Evolutionary conservation across 1,140 invertebrate species (phyloP).

Genomic region (Dendroctonus ponderosae): DNA sequence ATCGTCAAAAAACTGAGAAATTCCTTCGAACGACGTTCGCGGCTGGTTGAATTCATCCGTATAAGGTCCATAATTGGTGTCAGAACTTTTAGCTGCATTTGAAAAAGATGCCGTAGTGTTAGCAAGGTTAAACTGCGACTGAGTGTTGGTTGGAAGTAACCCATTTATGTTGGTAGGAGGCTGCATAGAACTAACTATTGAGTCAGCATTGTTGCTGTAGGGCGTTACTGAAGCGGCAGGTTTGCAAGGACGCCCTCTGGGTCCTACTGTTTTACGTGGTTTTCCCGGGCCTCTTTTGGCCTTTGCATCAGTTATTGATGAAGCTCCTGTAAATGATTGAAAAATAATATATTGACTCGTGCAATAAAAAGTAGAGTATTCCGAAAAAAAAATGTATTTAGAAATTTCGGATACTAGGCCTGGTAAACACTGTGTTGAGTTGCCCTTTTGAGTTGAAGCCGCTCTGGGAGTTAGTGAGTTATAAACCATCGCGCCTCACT

Average conservation of each 20-base stretch:
- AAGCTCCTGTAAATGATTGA: constrained; percentile 13
- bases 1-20: constrained; percentile 34
- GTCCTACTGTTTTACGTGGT: constrained; percentile 33
- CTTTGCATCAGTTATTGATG: constrained; percentile 31
- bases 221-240: constrained; percentile 68
- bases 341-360: too few relatives aligned
- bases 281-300: constrained; percentile 42
- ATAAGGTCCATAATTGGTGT: constrained; percentile 25
- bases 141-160: constrained; percentile 3
- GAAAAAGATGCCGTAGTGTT: constrained; percentile 30
- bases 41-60: constrained; percentile 31
- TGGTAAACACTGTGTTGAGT: too few relatives aligned
- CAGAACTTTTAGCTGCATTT: constrained; percentile 6
- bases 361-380: too few relatives aligned
- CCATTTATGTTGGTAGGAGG: constrained; percentile 3
- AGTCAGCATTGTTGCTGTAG: constrained; percentile 47
- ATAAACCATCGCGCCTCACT: too few relatives aligned
- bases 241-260: constrained; percentile 51
- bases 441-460: too few relatives aligned
- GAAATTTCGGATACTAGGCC: too few relatives aligned
- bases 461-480: too few relatives aligned
- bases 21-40: constrained; percentile 29
- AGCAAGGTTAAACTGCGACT: constrained; percentile 12
- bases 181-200: constrained; percentile 8
- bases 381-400: too few relatives aligned